These are phyloP conservation scores for Copsychus sechellarum DNA, from an alignment of 2,113 vertebrate species.

Conservation along the genomic window DNA sequence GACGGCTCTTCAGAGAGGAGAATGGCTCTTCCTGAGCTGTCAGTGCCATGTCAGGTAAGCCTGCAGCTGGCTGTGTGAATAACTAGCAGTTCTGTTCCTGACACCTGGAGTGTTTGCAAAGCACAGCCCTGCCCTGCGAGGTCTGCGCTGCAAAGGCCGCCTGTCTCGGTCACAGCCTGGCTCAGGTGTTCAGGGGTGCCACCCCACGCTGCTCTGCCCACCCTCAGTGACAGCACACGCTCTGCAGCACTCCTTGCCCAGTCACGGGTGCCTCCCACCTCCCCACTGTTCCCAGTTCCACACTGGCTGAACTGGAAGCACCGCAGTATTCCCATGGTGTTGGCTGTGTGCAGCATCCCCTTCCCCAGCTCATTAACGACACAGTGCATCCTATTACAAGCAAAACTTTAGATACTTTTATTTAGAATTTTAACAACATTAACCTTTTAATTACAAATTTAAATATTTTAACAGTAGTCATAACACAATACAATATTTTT, in stretches of 20 bases:
- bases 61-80: neutral
- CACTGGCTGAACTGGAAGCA: neutral
- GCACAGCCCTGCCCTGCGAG: neutral
- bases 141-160: neutral
- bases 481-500: slow-evolving; percentile 63
- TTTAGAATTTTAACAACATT: slow-evolving; percentile 72
- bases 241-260: neutral
- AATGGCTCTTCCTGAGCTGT: neutral
- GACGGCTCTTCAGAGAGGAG: neutral
- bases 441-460: slow-evolving; percentile 72
- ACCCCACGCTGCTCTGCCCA: neutral
- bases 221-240: neutral
- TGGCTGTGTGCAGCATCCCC: slow-evolving; percentile 3
- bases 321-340: fast-evolving
- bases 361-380: slow-evolving; percentile 64
- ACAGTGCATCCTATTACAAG: slow-evolving; percentile 69
- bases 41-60: neutral
- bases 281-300: neutral
- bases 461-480: slow-evolving; percentile 72
- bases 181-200: neutral
- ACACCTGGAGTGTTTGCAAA: neutral
- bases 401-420: slow-evolving; percentile 71
- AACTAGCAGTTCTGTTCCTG: neutral
- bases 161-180: neutral
- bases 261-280: neutral